Percentiles rank a stretch among this genome's conserved stretches.
These are phyloP conservation scores for Camponotus vicinus DNA, from an alignment of 1,140 invertebrate genomes.

Conservation along the genomic window DNA sequence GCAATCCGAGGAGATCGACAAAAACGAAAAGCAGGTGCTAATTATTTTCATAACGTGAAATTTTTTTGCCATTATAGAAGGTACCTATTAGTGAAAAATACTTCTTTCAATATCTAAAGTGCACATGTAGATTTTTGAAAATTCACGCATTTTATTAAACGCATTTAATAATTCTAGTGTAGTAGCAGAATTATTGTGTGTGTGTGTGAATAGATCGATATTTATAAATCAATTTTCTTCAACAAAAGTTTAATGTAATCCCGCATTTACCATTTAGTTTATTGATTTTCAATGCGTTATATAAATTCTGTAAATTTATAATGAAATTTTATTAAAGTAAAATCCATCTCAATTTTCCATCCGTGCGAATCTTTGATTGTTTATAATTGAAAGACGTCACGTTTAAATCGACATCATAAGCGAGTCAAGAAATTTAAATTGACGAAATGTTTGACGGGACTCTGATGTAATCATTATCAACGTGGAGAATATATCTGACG, in stretches of 20 bases:
- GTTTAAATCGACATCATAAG: background rate
- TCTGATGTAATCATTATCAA: background rate
- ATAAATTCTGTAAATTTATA: background rate
- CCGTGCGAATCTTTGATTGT: background rate
- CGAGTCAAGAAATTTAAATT: background rate
- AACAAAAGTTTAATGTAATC: background rate
- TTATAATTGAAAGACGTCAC: background rate
- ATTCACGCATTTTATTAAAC: background rate
- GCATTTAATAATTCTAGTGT: background rate
- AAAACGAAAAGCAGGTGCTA: background rate
- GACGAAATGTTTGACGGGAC: background rate
- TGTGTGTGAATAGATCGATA: background rate
- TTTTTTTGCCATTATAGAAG: background rate
- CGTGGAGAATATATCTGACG: background rate
- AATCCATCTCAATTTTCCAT: background rate
- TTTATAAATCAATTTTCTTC: background rate
- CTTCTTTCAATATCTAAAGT: background rate
- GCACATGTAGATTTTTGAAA: background rate
- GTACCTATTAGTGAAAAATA: too few relatives aligned
- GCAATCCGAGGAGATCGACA: background rate
- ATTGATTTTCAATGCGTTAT: background rate
- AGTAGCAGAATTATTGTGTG: background rate
- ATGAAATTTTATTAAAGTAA: too few relatives aligned
- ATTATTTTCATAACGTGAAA: slow-evolving; percentile 17
- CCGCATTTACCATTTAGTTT: background rate